Base-by-base conservation (phyloP, 2,888 invertebrate species). In the Pollenia amentaria region DNA sequence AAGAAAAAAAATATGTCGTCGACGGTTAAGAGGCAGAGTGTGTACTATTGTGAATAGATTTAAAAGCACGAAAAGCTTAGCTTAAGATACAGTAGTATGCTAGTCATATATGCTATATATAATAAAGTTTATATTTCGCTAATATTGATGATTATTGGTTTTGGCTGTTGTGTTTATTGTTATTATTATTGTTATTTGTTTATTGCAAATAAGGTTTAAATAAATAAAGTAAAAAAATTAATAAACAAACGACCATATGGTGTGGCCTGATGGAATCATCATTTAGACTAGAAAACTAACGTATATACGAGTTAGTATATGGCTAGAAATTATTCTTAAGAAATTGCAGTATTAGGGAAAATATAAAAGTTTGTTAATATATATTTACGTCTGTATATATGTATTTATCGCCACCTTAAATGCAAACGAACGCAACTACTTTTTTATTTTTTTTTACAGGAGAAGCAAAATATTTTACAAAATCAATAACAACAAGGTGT, bases 181-280 rank as follows among this genome's bases (percentile, higher is more conserved):
- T 73, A 73, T 85, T 75, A 6, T 69, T 76, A 65, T 77, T 70
- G 53, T 67, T 78, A 69, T 67, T 78, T 60, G 40, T 16, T 21
- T 57, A 38, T 72, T 77, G 60, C 87, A 87, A 87, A 87, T 87
- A 84, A 81, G 84, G 87, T 80, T 87, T 87, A 84, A 80, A 73
- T 51, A 62, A 80, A 80, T 83, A 55, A 76, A 79, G 57, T 64
- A 81, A 60, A 40, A 40, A 55, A 75, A 67, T 11, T 16, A 48
- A 75, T 14, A 29, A 51, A 21, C 46, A 57, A 9, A 48, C 65
- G 80, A 84, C 83, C 87, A 87, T 87, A 87, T 87, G 87, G 83
- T 69, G 83, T 69, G 67, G n/a, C 72, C 76, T 65, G 57, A 77
- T 60, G 29, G 53, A 80, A 84, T 87, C 48, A 85, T 73, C 46